Evolutionary conservation across 2,113 vertebrate genomes (phyloP), one percentile per base, ranked within the genome.

Genomic region (Cyphomyrus plagiostoma): DNA sequence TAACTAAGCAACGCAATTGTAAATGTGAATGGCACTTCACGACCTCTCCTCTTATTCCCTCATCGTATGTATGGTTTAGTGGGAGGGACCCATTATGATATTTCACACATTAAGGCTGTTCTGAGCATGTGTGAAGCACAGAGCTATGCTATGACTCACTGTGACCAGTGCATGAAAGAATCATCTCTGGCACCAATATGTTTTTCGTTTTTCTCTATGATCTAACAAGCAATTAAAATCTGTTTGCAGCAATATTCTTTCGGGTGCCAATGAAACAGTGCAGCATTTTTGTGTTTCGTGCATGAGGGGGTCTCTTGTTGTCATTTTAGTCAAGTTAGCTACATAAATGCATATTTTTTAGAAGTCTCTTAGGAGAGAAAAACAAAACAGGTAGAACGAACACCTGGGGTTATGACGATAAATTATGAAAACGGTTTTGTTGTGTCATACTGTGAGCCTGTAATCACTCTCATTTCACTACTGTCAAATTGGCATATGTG

Each of bases 191-290:
- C 39, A 30, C 11, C 46, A n/a, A 11, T 23, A 49, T 48, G 62
- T 26, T 66, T 66, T 66, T 66, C 17, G 45, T 86, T n/a, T 84
- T 84, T 84, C 82, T 48, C 21, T 53, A 46, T 52, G 46, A 86
- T 86, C 84, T 86, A 26, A 86, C 39, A 86, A 86, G 84, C 84
- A 26, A 86, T 52, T 52, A 53, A 53, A 30, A 87, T 26, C 49
- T 52, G 48, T 35, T 23, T 87, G 26, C 85, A 26, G n/a, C n/a
- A 53, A 53, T 56, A 39, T 87, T 35, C 50, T 35, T 35, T 53
- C 11, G 9, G 21, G 49, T 53, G 26, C 49, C 49, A 87, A 26
- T 87, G 30, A 52, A 87, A 53, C 48, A 35, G 23, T 46, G 23
- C 8, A 83, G 48, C 84, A 17, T 52, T 35, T 48, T n/a, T n/a